These are phyloP conservation scores for Cranoglanis bouderius DNA, from an alignment of 2,113 vertebrate species.

Conservation along the genomic window DNA sequence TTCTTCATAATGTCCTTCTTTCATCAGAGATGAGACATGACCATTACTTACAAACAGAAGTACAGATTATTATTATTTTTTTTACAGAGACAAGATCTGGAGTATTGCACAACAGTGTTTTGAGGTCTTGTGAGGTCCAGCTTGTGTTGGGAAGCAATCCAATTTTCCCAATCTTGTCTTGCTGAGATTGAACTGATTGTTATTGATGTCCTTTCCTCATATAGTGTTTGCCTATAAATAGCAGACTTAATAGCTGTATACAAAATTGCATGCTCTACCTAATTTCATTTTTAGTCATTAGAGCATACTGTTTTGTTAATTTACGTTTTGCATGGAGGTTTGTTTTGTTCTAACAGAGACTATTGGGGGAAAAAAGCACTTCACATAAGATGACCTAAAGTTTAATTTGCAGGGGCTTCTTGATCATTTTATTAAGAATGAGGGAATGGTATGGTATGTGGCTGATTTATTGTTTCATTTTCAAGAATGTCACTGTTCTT, in stretches of 20 bases:
- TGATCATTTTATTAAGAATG: not conserved
- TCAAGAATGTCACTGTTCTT: not conserved
- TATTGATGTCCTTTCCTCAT: not conserved
- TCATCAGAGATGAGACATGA: not conserved
- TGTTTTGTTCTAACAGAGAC: not conserved
- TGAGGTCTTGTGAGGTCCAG: not conserved
- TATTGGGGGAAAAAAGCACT: not conserved
- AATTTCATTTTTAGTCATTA: not conserved
- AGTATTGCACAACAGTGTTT: not conserved
- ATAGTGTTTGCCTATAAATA: not conserved
- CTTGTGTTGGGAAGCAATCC: not conserved
- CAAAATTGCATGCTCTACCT: not conserved
- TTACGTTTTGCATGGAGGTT: not conserved
- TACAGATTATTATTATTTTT: not conserved
- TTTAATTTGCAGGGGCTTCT: not conserved
- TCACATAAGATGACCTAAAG: not conserved
- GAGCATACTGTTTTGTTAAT: not conserved
- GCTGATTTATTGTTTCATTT: not conserved
- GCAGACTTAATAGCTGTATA: not conserved
- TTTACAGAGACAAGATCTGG: not conserved
- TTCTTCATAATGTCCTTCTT: not conserved
- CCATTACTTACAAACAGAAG: not conserved
- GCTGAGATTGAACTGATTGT: not conserved
- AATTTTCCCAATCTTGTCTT: not conserved
- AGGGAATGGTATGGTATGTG: not conserved